Conservation (phyloP, 2,888 invertebrate genomes). For the Cephus pulcher region DNA sequence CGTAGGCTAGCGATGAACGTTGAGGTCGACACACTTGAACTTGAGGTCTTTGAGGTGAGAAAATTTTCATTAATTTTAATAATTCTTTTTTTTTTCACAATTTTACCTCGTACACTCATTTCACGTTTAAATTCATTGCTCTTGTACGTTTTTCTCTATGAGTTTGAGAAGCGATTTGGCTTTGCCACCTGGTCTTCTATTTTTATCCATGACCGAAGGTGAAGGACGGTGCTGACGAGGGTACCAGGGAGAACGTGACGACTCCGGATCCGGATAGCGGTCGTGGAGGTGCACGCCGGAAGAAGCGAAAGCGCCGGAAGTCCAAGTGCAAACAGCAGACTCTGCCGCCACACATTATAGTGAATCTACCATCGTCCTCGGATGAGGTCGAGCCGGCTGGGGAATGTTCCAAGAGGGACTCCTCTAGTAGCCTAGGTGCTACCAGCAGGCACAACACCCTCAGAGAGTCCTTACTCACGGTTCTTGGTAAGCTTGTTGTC, state of each 20-base stretch:
- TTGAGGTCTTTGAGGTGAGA: slow-evolving; percentile 66
- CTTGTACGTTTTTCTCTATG: background rate
- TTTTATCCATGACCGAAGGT: slow-evolving; percentile 39
- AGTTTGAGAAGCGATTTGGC: background rate
- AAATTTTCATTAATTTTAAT: slow-evolving; percentile 17
- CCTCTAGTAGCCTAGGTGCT: slow-evolving; percentile 60
- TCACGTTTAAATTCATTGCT: background rate
- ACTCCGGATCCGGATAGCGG: slow-evolving; percentile 21
- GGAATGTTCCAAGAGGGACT: slow-evolving; percentile 58
- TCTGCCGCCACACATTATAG: slow-evolving; percentile 50
- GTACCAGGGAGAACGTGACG: slow-evolving; percentile 61
- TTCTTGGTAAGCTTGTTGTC: slow-evolving; percentile 74
- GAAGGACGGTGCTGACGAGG: slow-evolving; percentile 44
- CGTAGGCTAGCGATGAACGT: slow-evolving; percentile 56
- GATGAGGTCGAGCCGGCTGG: slow-evolving; percentile 51
- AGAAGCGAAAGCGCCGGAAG: slow-evolving; percentile 57
- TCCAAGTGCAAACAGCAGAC: slow-evolving; percentile 46
- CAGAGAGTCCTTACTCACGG: slow-evolving; percentile 75
- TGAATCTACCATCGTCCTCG: slow-evolving; percentile 49
- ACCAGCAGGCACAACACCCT: slow-evolving; percentile 67
- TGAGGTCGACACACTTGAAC: slow-evolving; percentile 63
- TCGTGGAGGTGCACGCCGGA: slow-evolving; percentile 36
- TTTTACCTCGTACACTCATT: background rate
- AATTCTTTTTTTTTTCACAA: background rate
- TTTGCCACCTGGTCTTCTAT: background rate